A percentile compares a stretch with the other conserved stretches of the same genome.
These are phyloP conservation scores for Araneus ventricosus DNA, from an alignment of 1,140 invertebrate species.

Conservation along the genomic window DNA sequence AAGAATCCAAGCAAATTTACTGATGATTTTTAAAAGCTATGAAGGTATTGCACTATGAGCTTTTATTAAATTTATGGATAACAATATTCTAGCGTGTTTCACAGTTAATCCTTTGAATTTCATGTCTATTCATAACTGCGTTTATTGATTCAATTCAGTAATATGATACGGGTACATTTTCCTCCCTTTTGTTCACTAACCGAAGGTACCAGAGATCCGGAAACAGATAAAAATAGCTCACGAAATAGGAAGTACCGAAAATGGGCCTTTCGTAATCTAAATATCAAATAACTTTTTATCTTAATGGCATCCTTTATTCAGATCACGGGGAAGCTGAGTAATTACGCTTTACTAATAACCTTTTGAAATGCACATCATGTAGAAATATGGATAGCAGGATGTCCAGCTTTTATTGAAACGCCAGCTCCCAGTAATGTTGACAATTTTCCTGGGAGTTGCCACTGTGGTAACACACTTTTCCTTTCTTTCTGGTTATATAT, in stretches of 20 bases:
- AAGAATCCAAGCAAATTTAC: too few species aligned
- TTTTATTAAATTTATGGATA: too few species aligned
- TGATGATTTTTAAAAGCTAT: too few species aligned
- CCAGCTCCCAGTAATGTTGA: neutral
- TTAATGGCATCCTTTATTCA: slow-evolving; percentile 30
- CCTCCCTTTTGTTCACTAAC: neutral
- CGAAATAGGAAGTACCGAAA: slow-evolving; percentile 12
- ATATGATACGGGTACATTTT: neutral
- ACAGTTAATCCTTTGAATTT: too few species aligned
- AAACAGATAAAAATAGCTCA: slow-evolving; percentile 25
- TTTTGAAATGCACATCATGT: slow-evolving; percentile 36
- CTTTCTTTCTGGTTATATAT: neutral
- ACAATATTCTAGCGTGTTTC: too few species aligned
- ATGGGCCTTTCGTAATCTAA: slow-evolving; percentile 34
- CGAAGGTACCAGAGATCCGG: neutral
- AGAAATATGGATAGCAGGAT: slow-evolving; percentile 5
- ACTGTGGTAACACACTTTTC: neutral
- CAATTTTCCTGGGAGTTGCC: neutral
- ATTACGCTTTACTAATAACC: slow-evolving; percentile 2
- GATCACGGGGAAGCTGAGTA: slow-evolving; percentile 10
- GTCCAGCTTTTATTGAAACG: neutral
- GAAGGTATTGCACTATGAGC: too few species aligned
- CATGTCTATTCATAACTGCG: too few species aligned
- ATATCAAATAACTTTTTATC: slow-evolving; percentile 39
- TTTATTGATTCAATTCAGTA: neutral